These are phyloP conservation scores for Drosophila prolongata DNA, from an alignment of 2,888 invertebrate species.

Conservation along the genomic window DNA sequence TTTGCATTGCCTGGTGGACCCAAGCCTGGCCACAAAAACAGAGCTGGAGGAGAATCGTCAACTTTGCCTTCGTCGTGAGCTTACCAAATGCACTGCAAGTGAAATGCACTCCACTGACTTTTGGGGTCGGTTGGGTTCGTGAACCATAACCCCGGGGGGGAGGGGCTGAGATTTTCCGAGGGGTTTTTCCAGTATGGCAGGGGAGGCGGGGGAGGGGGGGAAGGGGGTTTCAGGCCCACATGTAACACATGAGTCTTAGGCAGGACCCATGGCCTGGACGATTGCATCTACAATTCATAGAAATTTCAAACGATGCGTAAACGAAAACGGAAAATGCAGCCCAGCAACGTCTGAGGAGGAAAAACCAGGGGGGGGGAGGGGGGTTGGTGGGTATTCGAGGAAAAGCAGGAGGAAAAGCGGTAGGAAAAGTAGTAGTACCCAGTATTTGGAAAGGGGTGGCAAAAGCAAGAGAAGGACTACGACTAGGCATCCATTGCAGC, in stretches of 20 bases:
- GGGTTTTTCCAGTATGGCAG: not conserved
- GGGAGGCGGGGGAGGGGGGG: not conserved
- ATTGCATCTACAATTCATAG: conserved; percentile 84
- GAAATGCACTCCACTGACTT: conserved; percentile 73
- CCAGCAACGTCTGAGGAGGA: conserved; percentile 30
- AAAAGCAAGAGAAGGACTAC: conserved; percentile 33
- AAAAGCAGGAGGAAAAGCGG: not conserved
- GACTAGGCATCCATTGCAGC: conserved; percentile 12
- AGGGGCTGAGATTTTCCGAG: not conserved
- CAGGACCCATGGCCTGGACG: conserved; percentile 69
- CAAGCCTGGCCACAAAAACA: conserved; percentile 51
- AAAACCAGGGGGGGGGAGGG: conserved; percentile 23
- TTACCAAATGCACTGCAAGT: conserved; percentile 78
- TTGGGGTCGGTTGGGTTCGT: conserved; percentile 48
- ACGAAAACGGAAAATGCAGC: conserved; percentile 79
- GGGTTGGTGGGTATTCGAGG: conserved; percentile 1
- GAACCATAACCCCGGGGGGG: conserved; percentile 38
- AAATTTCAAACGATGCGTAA: conserved; percentile 82
- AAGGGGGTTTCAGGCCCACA: conserved; percentile 39
- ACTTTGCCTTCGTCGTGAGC: conserved; percentile 78
- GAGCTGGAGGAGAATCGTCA: conserved; percentile 66
- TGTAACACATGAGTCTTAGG: conserved; percentile 77
- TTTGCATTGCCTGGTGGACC: conserved; percentile 42
- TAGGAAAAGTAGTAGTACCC: conserved; percentile 12
- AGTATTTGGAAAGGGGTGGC: not conserved